Base-by-base conservation (phyloP, 2,113 vertebrate genomes). In the Calonectris borealis region DNA sequence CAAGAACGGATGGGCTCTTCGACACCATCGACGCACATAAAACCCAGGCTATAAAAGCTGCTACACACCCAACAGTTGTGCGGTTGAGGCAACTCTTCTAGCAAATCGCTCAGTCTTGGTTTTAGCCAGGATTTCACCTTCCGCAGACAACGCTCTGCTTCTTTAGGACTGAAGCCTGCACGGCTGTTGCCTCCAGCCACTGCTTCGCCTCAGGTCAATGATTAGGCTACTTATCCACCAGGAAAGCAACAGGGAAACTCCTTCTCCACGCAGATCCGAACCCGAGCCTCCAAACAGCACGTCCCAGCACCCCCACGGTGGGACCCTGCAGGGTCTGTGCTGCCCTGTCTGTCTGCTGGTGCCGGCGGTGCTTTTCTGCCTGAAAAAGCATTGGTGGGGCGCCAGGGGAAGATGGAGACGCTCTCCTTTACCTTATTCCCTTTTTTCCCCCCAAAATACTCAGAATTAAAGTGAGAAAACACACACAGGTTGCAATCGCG, bases 221-320 rank as follows among this genome's bases (percentile, higher is more conserved):
- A 29, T 31, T 5, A 52, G 25, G 60, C 15, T 18, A 24, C 25
- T 31, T 11, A 31, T 38, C 38, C 36, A 20, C n/a, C 69, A 38
- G 0, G 0, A 25, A 77, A 8, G 17, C 0, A 0, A 44, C 7
- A 11, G 2, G 6, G 29, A 38, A 79, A 57, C 7, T 38, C 46
- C 57, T 60, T 8, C n/a, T 54, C 31, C 76, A 57, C 1, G 1
- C 4, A 20, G 32, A 69, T 8, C 44, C 14, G 8, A 93, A 64
- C 9, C 32, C 52, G 68, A 15, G 13, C 11, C 55, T 73, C 38
- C 69, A 54, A 62, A 49, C 2, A n/a, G 17, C 36, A 10, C 0
- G 0, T 31, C 51, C 38, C 46, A 42, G 15, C 36, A 60, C 6
- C 14, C 29, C 34, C 13, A 2, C 1, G 5, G 22, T 8, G 17